Percentiles rank a stretch among this genome's conserved stretches.
Evolutionary conservation across 2,888 invertebrate species (phyloP).

Genomic region (Micoletzkya japonica): DNA sequence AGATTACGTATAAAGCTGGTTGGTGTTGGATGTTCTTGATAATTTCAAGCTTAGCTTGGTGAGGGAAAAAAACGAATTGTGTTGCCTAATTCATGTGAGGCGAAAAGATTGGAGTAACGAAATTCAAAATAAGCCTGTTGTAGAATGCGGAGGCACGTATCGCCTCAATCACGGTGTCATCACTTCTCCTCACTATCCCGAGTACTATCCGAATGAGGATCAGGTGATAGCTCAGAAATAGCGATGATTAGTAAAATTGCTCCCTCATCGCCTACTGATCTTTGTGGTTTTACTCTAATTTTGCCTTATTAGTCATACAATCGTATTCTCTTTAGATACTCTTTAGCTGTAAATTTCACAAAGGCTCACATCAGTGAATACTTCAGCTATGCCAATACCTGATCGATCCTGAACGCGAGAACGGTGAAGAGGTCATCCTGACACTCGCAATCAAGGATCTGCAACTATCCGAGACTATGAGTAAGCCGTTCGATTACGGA

Average conservation of each 20-base stretch:
- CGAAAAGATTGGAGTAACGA: too few relatives aligned
- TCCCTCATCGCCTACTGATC: too few relatives aligned
- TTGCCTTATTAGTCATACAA: too few relatives aligned
- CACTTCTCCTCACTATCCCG: constrained; percentile 58
- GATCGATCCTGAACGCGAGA: constrained; percentile 45
- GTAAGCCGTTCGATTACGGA: too few relatives aligned
- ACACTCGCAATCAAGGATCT: constrained; percentile 33
- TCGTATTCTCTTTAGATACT: background rate
- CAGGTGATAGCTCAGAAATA: too few relatives aligned
- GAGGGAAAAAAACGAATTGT: too few relatives aligned
- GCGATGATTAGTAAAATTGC: too few relatives aligned
- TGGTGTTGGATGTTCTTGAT: too few relatives aligned
- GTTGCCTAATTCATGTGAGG: too few relatives aligned
- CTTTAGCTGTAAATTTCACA: background rate
- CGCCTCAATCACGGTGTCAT: constrained; percentile 53
- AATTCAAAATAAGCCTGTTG: too few relatives aligned
- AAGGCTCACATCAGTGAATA: background rate
- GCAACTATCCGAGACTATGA: constrained; percentile 28
- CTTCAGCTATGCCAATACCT: constrained; percentile 46
- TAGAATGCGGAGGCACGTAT: constrained; percentile 51
- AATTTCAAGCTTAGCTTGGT: too few relatives aligned
- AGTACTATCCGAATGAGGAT: constrained; percentile 54
- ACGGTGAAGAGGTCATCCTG: constrained; percentile 31
- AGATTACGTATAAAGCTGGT: constrained; percentile 53
- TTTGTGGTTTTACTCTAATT: too few relatives aligned